These are phyloP conservation scores for Solea solea DNA, from an alignment of 2,113 vertebrate genomes.

Conservation along the genomic window DNA sequence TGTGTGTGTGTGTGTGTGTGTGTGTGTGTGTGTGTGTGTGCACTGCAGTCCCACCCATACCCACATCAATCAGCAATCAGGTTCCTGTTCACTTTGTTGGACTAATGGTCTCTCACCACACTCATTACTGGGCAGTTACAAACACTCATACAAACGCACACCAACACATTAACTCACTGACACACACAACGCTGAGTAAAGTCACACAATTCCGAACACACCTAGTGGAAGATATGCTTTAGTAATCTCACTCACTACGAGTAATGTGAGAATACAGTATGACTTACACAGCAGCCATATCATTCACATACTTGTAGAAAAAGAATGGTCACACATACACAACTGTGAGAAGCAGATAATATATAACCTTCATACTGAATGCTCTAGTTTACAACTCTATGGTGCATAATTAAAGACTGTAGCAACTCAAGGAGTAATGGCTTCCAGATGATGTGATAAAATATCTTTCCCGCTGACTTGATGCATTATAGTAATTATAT, in stretches of 20 bases:
- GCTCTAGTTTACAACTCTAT: conserved; percentile 31
- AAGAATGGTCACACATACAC: conserved; percentile 1
- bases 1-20: too few species aligned
- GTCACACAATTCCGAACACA: background rate
- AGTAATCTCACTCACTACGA: conserved; percentile 1
- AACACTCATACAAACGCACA: conserved; percentile 13
- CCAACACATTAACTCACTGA: background rate
- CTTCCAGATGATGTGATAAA: conserved; percentile 52
- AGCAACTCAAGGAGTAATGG: conserved; percentile 35
- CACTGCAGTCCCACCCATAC: conserved; percentile 40
- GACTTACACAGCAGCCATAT: background rate
- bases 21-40: too few species aligned
- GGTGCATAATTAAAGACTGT: conserved; percentile 36
- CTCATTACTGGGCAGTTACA: conserved; percentile 13
- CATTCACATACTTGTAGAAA: conserved; percentile 15
- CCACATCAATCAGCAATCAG: conserved; percentile 62
- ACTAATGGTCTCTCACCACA: conserved; percentile 48
- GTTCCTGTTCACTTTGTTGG: conserved; percentile 55
- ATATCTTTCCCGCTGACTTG: conserved; percentile 23
- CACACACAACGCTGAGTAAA: conserved; percentile 5
- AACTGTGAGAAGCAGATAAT: conserved; percentile 19
- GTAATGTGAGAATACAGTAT: conserved; percentile 2
- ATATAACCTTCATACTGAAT: conserved; percentile 13
- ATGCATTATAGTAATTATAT: conserved; percentile 17
- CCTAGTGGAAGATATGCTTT: conserved; percentile 1